Percentiles rank a stretch among this genome's conserved stretches.
phyloP scores from a whole-genome alignment of 2,113 vertebrate species.

The Protobothrops mucrosquamatus region DNA sequence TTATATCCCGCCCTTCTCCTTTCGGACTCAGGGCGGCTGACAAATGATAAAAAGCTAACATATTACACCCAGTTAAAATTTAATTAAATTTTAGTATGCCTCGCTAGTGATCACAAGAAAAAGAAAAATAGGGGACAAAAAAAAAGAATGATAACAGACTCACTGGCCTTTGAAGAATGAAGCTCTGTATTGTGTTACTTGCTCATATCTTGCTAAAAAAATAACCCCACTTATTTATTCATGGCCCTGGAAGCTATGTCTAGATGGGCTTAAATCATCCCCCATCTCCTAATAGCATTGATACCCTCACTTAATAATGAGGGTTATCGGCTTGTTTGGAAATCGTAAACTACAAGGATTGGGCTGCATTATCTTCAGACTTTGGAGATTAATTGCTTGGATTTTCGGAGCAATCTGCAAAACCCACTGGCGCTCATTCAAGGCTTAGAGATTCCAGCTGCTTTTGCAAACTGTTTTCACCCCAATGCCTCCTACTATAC shows the following conservation, averaged over 20 bases:
- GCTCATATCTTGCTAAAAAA: slow-evolving; percentile 63
- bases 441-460: slow-evolving; percentile 13
- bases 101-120: slow-evolving; percentile 54
- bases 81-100: too few species aligned
- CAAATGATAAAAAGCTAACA: too few species aligned
- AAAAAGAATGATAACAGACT: slow-evolving; percentile 35
- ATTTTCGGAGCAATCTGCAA: slow-evolving; percentile 51
- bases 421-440: slow-evolving; percentile 29
- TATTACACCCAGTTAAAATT: too few species aligned
- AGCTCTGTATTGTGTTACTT: slow-evolving; percentile 55
- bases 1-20: too few species aligned
- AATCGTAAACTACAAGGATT: slow-evolving; percentile 52
- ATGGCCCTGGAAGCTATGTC: slow-evolving; percentile 55
- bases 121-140: slow-evolving; percentile 45
- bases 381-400: slow-evolving; percentile 52
- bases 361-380: slow-evolving; percentile 59
- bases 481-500: slow-evolving; percentile 37
- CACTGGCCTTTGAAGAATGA: slow-evolving; percentile 55
- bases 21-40: too few species aligned
- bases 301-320: slow-evolving; percentile 54
- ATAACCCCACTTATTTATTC: slow-evolving; percentile 64
- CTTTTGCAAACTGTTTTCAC: slow-evolving; percentile 16
- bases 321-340: slow-evolving; percentile 67
- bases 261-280: slow-evolving; percentile 61
- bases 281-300: slow-evolving; percentile 62